These are phyloP conservation scores for Lacanobia oleracea DNA, from an alignment of 2,888 invertebrate species.

Conservation along the genomic window DNA sequence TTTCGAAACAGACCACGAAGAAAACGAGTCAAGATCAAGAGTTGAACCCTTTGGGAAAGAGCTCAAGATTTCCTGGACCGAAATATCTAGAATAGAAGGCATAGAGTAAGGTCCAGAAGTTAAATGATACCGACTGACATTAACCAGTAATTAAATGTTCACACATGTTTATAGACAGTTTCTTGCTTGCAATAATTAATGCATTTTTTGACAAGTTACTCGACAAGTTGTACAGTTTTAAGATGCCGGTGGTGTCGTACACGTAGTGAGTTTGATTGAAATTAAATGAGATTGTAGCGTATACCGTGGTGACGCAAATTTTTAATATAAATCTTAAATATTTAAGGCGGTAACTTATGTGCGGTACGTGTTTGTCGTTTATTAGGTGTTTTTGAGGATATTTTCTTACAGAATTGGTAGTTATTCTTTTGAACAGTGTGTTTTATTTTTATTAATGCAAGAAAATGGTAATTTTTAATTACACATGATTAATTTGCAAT, in stretches of 20 bases:
- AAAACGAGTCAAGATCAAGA: no score
- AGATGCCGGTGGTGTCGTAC: background rate
- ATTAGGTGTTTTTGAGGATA: background rate
- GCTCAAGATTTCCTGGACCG: no score
- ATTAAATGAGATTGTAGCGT: background rate
- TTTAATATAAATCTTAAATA: conserved; percentile 3
- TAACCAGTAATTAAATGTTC: background rate
- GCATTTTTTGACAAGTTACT: background rate
- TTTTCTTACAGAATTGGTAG: background rate
- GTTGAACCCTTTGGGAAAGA: no score
- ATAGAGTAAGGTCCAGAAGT: no score
- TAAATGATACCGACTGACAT: no score
- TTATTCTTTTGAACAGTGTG: no score
- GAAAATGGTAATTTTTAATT: no score
- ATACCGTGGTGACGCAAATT: background rate
- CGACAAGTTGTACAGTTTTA: background rate
- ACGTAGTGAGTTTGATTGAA: background rate
- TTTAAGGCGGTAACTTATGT: background rate
- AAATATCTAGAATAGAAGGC: no score
- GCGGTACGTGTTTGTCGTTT: background rate
- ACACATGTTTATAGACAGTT: background rate
- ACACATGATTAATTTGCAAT: no score
- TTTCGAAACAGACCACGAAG: no score
- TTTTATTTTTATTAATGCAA: no score
- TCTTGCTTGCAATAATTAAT: background rate